phyloP scores from a whole-genome alignment of 2,113 vertebrate genomes.

The Prochilodus magdalenae region DNA sequence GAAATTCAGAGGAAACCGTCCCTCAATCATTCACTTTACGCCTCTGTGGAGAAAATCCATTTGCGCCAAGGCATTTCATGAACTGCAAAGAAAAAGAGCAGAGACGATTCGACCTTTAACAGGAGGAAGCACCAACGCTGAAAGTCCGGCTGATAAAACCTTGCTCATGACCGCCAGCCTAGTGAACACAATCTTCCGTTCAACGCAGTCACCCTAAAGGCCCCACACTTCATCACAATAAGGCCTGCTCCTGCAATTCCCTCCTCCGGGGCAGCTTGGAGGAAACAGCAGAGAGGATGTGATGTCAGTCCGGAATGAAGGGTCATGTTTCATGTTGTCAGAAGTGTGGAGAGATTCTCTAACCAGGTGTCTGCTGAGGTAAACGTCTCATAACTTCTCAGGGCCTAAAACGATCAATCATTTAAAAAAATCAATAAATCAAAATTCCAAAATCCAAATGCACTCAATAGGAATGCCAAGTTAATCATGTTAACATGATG shows the following conservation, averaged over 20 bases:
- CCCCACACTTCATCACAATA: slow-evolving; percentile 72
- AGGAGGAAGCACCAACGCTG: neutral
- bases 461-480: too few species aligned
- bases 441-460: too few species aligned
- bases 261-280: slow-evolving; percentile 45
- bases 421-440: too few species aligned
- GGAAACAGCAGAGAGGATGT: slow-evolving; percentile 56
- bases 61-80: slow-evolving; percentile 53
- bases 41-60: neutral
- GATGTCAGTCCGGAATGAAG: slow-evolving; percentile 57
- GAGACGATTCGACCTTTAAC: slow-evolving; percentile 50
- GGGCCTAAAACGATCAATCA: too few species aligned
- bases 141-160: slow-evolving; percentile 24
- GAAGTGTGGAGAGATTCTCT: slow-evolving; percentile 49
- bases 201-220: slow-evolving; percentile 65
- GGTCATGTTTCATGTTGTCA: slow-evolving; percentile 66
- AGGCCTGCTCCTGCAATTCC: slow-evolving; percentile 64
- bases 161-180: neutral
- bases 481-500: too few species aligned
- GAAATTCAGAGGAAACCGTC: slow-evolving; percentile 8
- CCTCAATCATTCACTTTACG: slow-evolving; percentile 33
- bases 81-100: slow-evolving; percentile 57
- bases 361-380: slow-evolving; percentile 16
- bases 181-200: slow-evolving; percentile 67
- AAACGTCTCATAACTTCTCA: too few species aligned